Base-by-base conservation (phyloP, 2,797 vertebrate species). In the Hydrophis major region DNA sequence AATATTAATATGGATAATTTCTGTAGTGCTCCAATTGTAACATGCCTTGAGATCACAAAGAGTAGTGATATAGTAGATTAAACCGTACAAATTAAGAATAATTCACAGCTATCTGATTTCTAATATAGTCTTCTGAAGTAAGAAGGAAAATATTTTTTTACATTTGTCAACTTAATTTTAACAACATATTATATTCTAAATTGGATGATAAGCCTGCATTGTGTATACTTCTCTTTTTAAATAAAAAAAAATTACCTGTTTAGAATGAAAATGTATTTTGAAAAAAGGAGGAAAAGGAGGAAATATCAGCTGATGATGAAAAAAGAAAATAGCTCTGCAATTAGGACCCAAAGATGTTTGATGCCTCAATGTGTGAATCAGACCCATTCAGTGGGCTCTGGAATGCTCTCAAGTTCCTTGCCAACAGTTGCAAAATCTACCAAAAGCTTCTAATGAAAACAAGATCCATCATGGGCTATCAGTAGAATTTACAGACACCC, bases 311-410 rank as follows among this genome's bases (percentile, higher is more conserved):
- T 42, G 74, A 78, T 78, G 18, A 37, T 42, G 37, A 20, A 78
- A 78, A 78, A 78, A 4, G 32, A 42, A 42, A 78, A 42, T 42
- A 78, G 74, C 37, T 42, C 74, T 78, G 37, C 74, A 78, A 42
- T 78, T 42, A 78, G 37, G 8, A 78, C 37, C 74, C 37, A 25
- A 78, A 78, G 74, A 47, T 78, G 42, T 47, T 78, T 78, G 74
- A 42, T 25, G 7, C 37, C 74, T 78, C 18, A 78, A 78, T 78
- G 37, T 78, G 74, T 92, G 93, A 95, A 94, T 90, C 89, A 96
- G 92, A 94, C 94, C 96, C 95, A 95, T 95, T 96, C 94, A 97
- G 95, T 89, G 96, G 93, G 94, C 93, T 91, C 47, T 0, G 22
- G 95, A 95, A 97, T 0, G 0, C 88, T 91, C 88, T 95, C 92